A percentile compares a stretch with the other conserved stretches of the same genome.
These are phyloP conservation scores for Hetaerina americana DNA, from an alignment of 1,140 invertebrate genomes.

Conservation along the genomic window DNA sequence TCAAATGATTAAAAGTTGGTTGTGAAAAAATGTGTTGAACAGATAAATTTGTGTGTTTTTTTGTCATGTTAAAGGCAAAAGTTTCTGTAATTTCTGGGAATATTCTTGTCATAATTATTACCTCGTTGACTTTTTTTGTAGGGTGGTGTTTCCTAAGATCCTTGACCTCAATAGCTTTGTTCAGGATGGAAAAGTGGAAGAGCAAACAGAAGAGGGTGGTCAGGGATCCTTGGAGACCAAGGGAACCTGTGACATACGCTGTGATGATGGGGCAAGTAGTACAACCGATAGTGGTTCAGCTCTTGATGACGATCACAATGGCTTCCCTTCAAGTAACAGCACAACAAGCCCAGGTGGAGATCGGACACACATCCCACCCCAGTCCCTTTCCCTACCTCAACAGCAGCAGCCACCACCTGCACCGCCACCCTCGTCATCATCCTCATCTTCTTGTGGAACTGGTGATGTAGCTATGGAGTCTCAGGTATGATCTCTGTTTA, in stretches of 20 bases:
- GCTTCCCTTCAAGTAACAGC: not conserved
- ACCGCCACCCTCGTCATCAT: not conserved
- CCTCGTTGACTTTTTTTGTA: slow-evolving; percentile 28
- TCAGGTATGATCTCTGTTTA: not conserved
- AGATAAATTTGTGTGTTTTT: too few species aligned
- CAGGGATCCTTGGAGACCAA: slow-evolving; percentile 28
- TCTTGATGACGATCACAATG: slow-evolving; percentile 43
- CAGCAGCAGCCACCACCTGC: not conserved
- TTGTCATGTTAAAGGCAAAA: too few species aligned
- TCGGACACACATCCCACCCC: not conserved
- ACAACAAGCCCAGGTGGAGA: not conserved
- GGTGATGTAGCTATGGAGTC: not conserved
- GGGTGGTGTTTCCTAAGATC: slow-evolving; percentile 71
- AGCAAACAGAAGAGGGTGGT: slow-evolving; percentile 25
- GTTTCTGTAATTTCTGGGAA: not conserved
- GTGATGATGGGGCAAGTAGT: slow-evolving; percentile 42
- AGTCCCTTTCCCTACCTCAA: not conserved
- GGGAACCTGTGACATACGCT: slow-evolving; percentile 30
- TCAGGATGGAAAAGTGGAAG: slow-evolving; percentile 23
- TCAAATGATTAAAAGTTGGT: too few species aligned
- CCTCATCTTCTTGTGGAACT: not conserved
- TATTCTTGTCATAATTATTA: slow-evolving; percentile 10
- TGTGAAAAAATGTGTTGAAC: too few species aligned
- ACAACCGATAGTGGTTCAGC: slow-evolving; percentile 56
- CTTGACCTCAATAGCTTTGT: slow-evolving; percentile 71